A percentile compares a stretch with the other conserved stretches of the same genome.
phyloP scores from a whole-genome alignment of 1,140 invertebrate species.

The Hetaerina americana region DNA sequence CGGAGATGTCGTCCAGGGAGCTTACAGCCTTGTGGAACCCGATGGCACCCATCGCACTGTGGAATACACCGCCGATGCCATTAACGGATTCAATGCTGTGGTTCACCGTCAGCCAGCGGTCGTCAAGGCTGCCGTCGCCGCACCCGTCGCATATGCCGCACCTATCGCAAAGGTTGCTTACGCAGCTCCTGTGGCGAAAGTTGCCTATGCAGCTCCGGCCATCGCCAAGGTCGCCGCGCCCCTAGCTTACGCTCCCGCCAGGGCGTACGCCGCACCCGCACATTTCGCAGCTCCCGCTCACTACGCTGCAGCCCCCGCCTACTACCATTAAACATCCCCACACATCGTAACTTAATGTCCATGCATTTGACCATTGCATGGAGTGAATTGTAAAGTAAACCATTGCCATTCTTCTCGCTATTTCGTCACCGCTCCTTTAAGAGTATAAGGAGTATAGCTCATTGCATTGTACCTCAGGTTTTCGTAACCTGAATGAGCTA shows the following conservation, averaged over 20 bases:
- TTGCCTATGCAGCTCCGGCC: not conserved
- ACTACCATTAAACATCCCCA: slow-evolving; percentile 1
- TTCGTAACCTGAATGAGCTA: not conserved
- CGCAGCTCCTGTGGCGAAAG: not conserved
- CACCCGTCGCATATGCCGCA: slow-evolving; percentile 11
- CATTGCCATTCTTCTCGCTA: too few species aligned
- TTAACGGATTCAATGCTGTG: slow-evolving; percentile 17
- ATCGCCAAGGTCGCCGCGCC: not conserved
- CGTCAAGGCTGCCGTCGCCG: slow-evolving; percentile 17
- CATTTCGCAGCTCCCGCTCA: not conserved
- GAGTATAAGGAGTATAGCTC: too few species aligned
- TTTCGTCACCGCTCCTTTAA: too few species aligned
- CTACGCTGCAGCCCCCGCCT: not conserved
- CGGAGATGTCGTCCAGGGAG: slow-evolving; percentile 34
- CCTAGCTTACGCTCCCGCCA: not conserved
- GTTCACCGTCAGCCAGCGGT: slow-evolving; percentile 21
- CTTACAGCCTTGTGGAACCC: slow-evolving; percentile 11
- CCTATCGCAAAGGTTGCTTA: slow-evolving; percentile 7
- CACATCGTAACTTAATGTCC: not conserved
- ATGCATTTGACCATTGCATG: too few species aligned
- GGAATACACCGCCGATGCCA: slow-evolving; percentile 10
- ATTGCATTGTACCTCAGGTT: too few species aligned
- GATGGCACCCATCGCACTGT: slow-evolving; percentile 11
- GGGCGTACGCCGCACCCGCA: not conserved
- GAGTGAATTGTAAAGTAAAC: too few species aligned